Percentiles rank a stretch among this genome's conserved stretches.
Conservation (phyloP, 2,113 vertebrate species). For the Tetraodon nigroviridis region DNA sequence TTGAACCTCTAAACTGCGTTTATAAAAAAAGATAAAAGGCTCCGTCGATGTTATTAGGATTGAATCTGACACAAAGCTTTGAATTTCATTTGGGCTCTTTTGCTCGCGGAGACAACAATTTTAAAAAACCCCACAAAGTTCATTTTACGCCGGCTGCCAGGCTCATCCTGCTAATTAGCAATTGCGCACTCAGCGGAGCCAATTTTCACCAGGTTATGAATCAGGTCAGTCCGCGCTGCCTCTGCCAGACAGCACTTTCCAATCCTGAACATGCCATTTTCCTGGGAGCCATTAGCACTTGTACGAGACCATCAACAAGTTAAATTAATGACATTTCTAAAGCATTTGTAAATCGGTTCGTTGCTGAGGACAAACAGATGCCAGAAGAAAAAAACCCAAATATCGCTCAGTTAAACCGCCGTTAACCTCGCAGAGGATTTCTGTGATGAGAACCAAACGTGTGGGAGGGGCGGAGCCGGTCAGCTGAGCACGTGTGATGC, state of each 20-base stretch:
- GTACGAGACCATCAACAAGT: slow-evolving; percentile 1
- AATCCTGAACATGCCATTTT: slow-evolving; percentile 21
- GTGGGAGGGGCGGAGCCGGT: no score
- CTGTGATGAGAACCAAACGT: no score
- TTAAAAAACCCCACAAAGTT: slow-evolving; percentile 39
- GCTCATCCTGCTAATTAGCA: slow-evolving; percentile 24
- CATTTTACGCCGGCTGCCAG: slow-evolving; percentile 30
- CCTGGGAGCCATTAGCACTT: slow-evolving; percentile 22
- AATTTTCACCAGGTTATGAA: slow-evolving; percentile 28
- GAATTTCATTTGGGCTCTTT: slow-evolving; percentile 14
- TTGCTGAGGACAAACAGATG: no score
- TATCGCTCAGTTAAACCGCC: no score
- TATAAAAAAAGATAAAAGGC: no score
- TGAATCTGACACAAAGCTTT: no score
- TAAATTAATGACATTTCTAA: slow-evolving; percentile 9
- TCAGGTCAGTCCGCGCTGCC: slow-evolving; percentile 12
- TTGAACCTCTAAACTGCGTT: no score
- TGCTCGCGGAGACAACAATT: slow-evolving; percentile 26
- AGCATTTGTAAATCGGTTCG: slow-evolving; percentile 1
- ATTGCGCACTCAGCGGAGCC: slow-evolving; percentile 25
- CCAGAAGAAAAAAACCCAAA: no score
- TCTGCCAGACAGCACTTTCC: slow-evolving; percentile 18
- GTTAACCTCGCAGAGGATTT: no score
- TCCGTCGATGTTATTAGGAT: no score
- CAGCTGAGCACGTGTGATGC: no score